Conservation (phyloP, 1,140 invertebrate genomes). For the Ptiloglossa arizonensis region DNA sequence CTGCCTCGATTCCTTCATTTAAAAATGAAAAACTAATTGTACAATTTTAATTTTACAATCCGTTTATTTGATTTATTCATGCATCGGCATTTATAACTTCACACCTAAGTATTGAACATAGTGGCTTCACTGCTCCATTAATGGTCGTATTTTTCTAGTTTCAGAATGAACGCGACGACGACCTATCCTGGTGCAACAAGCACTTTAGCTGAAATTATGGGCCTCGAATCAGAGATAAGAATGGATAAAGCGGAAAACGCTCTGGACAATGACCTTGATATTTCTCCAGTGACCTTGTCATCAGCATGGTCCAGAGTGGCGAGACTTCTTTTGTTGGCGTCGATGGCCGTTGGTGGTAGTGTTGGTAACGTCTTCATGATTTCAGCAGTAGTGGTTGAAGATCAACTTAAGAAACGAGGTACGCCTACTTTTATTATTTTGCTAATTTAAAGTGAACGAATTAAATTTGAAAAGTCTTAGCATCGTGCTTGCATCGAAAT, state of each 20-base stretch:
- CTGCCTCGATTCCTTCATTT: too few species aligned
- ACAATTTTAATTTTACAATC: not conserved
- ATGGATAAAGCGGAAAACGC: conserved; percentile 63
- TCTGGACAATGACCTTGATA: conserved; percentile 71
- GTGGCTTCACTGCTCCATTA: not conserved
- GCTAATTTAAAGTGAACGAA: too few species aligned
- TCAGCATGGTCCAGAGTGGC: conserved; percentile 87
- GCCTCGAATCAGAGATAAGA: conserved; percentile 60
- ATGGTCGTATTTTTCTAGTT: conserved; percentile 31
- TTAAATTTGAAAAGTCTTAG: too few species aligned
- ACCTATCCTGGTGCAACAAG: conserved; percentile 58
- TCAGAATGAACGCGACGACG: conserved; percentile 61
- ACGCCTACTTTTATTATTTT: conserved; percentile 16
- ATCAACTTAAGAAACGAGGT: conserved; percentile 88
- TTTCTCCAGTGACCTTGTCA: conserved; percentile 85
- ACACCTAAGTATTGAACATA: not conserved
- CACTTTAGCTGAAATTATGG: conserved; percentile 67
- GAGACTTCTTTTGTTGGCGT: conserved; percentile 85
- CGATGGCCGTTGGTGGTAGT: conserved; percentile 86
- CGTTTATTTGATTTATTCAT: not conserved
- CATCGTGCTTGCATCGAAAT: too few species aligned
- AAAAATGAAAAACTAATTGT: not conserved
- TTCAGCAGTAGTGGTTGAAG: conserved; percentile 88
- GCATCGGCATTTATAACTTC: too few species aligned
- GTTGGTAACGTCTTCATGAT: conserved; percentile 90